Evolutionary conservation across 2,888 invertebrate genomes (phyloP), one percentile per base, ranked within the genome.

Genomic region (Archips crataeganus): DNA sequence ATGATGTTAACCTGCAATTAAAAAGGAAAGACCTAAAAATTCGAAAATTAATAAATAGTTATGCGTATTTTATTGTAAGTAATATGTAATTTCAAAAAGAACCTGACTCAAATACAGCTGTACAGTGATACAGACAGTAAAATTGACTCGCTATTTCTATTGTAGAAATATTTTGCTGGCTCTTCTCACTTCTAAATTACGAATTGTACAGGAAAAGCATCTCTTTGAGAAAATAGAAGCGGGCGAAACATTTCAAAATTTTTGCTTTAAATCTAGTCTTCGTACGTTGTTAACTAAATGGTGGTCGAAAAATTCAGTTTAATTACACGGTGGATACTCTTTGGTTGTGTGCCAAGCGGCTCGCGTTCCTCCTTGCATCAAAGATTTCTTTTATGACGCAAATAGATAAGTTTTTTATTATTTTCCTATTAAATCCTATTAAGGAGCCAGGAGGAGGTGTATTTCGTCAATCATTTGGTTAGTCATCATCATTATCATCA

Each of bases 261-360:
- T 39, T 39, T 45, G 0, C 2, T 66, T 54, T 11, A 66, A 57
- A 42, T 32, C 49, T 9, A 51, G n/a, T 45, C 49, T 15, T 59
- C 68, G n/a, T 57, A 66, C 45, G 47, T 42, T 45, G 45, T 62
- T 57, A 47, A 15, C 59, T 42, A 59, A 51, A 74, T 42, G 42
- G 51, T 69, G 59, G 60, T 69, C 60, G 45, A 64, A 74, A 69
- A 64, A 69, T 60, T 54, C 42, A 59, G 71, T 69, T 69, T 74
- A 69, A 74, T 74, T 73, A 68, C 71, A 71, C 66, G 66, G 39
- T 51, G 61, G 61, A 34, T 67, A 61, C 67, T 63, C 59, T 68
- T 73, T 73, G 73, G 73, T 63, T 63, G 73, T 59, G 68, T 68
- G 73, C 73, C 73, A 73, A 73, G 62, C 32, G 68, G 51, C 47